phyloP scores from a whole-genome alignment of 1,140 invertebrate species.

The Formica exsecta region DNA sequence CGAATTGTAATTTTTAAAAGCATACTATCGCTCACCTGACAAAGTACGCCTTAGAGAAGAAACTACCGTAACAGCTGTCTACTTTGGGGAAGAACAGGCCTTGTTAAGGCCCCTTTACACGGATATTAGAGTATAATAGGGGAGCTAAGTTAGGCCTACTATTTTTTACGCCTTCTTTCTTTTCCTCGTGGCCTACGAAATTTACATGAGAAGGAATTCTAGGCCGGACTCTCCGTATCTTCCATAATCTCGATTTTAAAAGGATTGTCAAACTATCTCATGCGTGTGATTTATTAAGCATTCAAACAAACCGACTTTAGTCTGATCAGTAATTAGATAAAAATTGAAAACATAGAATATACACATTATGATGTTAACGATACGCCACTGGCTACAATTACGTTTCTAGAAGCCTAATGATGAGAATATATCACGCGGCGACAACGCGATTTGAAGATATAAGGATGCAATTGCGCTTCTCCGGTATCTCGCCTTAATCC shows the following conservation, averaged over 20 bases:
- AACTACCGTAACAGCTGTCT: conserved; percentile 69
- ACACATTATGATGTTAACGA: conserved; percentile 39
- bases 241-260: not conserved
- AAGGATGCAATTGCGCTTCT: conserved; percentile 42
- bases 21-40: not conserved
- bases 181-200: not conserved
- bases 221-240: not conserved
- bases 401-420: conserved; percentile 42
- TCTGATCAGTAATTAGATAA: conserved; percentile 50
- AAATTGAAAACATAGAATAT: conserved; percentile 15
- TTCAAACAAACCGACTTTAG: conserved; percentile 20
- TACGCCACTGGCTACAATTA: not conserved
- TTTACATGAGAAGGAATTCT: conserved; percentile 26
- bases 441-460: conserved; percentile 14
- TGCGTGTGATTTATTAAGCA: conserved; percentile 2
- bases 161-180: not conserved
- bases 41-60: conserved; percentile 45
- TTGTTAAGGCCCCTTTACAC: conserved; percentile 72
- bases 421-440: conserved; percentile 42
- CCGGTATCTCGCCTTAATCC: conserved; percentile 67
- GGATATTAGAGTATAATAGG: conserved; percentile 69
- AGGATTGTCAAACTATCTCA: not conserved
- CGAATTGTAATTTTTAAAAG: not conserved
- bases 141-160: conserved; percentile 49
- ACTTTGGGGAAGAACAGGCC: conserved; percentile 50